A percentile compares a stretch with the other conserved stretches of the same genome.
Conservation (phyloP, 2,797 vertebrate species). For the Amblyraja radiata region DNA sequence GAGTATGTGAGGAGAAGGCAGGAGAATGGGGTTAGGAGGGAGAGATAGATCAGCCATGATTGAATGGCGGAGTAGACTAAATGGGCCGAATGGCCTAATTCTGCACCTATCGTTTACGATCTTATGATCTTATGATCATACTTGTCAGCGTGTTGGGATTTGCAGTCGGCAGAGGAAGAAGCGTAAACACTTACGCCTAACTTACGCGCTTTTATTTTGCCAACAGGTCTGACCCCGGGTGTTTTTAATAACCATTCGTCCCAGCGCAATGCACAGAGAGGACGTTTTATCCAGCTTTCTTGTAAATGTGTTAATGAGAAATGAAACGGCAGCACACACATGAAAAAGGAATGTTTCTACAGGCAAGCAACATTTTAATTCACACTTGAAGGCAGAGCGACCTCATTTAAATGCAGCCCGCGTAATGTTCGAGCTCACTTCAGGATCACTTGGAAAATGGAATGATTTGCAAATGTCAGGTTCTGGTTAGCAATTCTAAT, state of each 20-base stretch:
- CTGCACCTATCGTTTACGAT: too few relatives aligned
- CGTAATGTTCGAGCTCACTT: slow-evolving; percentile 50
- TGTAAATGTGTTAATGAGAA: not conserved
- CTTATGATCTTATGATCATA: not conserved
- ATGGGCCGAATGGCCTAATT: too few relatives aligned
- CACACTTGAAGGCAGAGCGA: slow-evolving; percentile 39
- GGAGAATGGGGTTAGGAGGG: too few relatives aligned
- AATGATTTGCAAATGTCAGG: slow-evolving; percentile 70
- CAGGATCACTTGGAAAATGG: slow-evolving; percentile 57
- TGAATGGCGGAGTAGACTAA: too few relatives aligned
- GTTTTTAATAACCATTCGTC: not conserved
- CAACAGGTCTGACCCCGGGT: not conserved
- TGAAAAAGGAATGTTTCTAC: slow-evolving; percentile 11
- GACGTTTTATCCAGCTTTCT: not conserved
- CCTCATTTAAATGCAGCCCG: slow-evolving; percentile 56
- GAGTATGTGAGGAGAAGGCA: too few relatives aligned
- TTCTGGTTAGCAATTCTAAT: slow-evolving; percentile 78
- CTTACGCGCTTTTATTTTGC: not conserved
- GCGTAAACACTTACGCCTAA: not conserved
- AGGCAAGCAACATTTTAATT: slow-evolving; percentile 25
- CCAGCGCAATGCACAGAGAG: not conserved
- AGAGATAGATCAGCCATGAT: too few relatives aligned
- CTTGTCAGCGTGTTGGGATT: not conserved
- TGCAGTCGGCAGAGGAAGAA: not conserved
- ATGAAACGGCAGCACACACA: not conserved